phyloP scores from a whole-genome alignment of 1,140 invertebrate species.

The Heliconius eleuchia region DNA sequence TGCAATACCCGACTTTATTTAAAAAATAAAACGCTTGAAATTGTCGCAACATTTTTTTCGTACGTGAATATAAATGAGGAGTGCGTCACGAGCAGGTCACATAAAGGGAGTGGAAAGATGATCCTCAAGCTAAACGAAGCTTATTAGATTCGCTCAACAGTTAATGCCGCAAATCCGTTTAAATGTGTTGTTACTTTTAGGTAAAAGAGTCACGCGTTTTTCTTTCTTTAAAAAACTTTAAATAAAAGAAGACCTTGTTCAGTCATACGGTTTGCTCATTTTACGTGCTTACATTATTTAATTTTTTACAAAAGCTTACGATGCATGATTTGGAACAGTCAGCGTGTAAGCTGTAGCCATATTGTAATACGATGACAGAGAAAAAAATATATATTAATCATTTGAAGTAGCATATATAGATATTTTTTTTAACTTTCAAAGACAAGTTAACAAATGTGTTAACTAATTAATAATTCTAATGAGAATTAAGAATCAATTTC shows the following conservation, averaged over 20 bases:
- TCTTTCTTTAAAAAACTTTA: slow-evolving; percentile 28
- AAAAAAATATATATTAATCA: no score
- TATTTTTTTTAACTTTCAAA: neutral
- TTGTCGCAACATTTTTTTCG: neutral
- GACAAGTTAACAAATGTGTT: no score
- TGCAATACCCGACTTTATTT: neutral
- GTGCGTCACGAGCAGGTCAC: neutral
- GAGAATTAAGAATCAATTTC: neutral
- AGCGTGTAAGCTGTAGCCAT: neutral
- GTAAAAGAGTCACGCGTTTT: slow-evolving; percentile 39
- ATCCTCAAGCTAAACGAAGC: slow-evolving; percentile 30
- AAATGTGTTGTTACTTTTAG: slow-evolving; percentile 25
- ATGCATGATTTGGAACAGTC: neutral
- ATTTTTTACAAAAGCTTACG: slow-evolving; percentile 11
- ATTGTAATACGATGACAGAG: no score
- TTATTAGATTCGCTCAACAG: slow-evolving; percentile 37
- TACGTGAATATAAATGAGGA: neutral
- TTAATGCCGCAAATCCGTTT: slow-evolving; percentile 32
- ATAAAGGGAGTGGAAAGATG: slow-evolving; percentile 17
- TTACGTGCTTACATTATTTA: slow-evolving; percentile 35
- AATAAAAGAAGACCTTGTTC: slow-evolving; percentile 25
- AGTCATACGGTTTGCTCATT: slow-evolving; percentile 15
- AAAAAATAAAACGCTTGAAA: neutral
- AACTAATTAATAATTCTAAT: no score
- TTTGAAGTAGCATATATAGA: no score